phyloP scores from a whole-genome alignment of 2,797 vertebrate genomes.

The Borostomias antarcticus region DNA sequence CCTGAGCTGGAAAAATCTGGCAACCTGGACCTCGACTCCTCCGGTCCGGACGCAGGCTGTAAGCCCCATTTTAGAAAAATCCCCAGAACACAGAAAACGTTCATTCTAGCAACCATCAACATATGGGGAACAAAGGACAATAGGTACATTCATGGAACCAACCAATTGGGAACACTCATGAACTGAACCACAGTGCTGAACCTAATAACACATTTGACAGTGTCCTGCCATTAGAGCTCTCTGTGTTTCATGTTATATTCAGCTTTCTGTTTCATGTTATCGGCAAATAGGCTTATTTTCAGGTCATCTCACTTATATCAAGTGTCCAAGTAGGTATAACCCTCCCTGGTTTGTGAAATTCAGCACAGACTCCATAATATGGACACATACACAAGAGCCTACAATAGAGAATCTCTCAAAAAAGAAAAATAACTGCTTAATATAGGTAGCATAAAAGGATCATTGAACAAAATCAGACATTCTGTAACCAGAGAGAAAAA shows the following conservation, averaged over 20 bases:
- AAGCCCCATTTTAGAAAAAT: background rate
- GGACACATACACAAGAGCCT: background rate
- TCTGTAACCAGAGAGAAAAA: background rate
- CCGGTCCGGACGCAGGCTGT: background rate
- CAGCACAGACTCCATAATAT: background rate
- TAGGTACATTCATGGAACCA: background rate
- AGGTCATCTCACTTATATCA: no score
- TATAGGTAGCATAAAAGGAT: background rate
- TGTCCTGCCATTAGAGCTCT: no score
- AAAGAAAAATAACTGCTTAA: background rate
- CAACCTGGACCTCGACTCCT: background rate
- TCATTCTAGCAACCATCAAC: background rate
- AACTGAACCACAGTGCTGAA: background rate
- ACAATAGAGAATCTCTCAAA: background rate
- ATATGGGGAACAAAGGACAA: background rate
- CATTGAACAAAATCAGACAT: background rate
- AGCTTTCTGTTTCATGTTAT: background rate
- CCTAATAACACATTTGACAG: no score
- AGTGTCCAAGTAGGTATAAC: no score
- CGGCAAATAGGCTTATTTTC: no score
- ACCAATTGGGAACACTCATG: background rate
- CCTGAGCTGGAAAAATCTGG: background rate
- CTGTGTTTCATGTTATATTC: no score
- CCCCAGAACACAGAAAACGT: background rate
- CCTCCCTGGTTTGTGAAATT: background rate